phyloP scores from a whole-genome alignment of 2,888 invertebrate genomes.

The Phania funesta region DNA sequence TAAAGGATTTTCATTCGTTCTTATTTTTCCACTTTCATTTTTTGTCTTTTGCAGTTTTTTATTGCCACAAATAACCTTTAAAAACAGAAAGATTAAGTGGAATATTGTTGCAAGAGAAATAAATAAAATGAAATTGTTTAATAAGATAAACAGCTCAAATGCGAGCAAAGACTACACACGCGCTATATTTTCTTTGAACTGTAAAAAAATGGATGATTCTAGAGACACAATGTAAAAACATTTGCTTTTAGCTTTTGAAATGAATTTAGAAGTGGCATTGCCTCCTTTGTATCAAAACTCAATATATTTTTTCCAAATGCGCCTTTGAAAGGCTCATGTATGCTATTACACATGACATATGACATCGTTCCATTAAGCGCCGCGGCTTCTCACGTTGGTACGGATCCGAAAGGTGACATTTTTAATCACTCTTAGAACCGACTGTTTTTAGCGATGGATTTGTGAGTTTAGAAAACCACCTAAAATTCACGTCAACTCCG shows the following conservation, averaged over 20 bases:
- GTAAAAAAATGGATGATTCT: not conserved
- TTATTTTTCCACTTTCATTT: conserved; percentile 37
- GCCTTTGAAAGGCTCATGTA: too few relatives aligned
- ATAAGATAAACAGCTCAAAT: conserved; percentile 48
- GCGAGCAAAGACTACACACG: conserved; percentile 10
- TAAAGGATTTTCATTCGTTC: conserved; percentile 60
- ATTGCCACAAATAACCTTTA: conserved; percentile 48
- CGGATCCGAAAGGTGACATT: too few relatives aligned
- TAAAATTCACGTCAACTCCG: too few relatives aligned
- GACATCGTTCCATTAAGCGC: too few relatives aligned
- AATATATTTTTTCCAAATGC: too few relatives aligned
- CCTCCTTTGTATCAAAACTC: too few relatives aligned
- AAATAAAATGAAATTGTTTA: conserved; percentile 49
- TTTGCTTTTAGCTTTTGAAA: not conserved
- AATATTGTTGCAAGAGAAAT: conserved; percentile 36
- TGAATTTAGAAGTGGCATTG: too few relatives aligned
- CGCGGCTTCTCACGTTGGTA: too few relatives aligned
- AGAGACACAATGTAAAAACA: not conserved
- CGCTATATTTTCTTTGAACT: conserved; percentile 13
- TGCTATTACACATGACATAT: too few relatives aligned
- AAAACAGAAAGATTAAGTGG: conserved; percentile 42
- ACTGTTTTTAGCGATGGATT: too few relatives aligned
- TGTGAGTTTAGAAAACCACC: too few relatives aligned
- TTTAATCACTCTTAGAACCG: too few relatives aligned
- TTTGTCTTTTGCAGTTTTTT: conserved; percentile 19